Evolutionary conservation across 2,113 vertebrate genomes (phyloP), one percentile per base, ranked within the genome.

Genomic region (Hippocampus comes): DNA sequence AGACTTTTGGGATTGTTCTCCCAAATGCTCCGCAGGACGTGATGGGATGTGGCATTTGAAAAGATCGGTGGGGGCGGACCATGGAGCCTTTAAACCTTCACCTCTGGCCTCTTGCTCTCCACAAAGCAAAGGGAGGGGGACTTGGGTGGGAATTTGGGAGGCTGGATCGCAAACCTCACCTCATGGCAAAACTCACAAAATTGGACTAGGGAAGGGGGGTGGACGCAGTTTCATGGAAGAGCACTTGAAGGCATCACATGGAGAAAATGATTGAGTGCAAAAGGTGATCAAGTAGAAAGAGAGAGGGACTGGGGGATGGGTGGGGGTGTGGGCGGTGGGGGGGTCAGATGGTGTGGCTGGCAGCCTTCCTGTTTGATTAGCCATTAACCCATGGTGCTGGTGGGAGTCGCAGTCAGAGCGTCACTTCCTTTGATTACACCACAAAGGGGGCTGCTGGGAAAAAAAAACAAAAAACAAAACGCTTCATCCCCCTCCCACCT

Each of bases 361-460:
- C 76, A 80, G 77, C 68, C 75, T 72, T 79, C 77, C 51, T 74
- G 74, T 84, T 78, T 90, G 89, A 90, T 91, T 90, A 89, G 84
- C 85, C 86, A 82, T 87, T 83, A 86, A 89, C 86, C 86, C 70
- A 76, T 81, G 80, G 83, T 88, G 80, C 83, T 89, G 89, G 87
- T 80, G 76, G 78, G 76, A 89, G 84, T 78, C 81, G 21, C 80
- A 86, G 82, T 78, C 82, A 74, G 86, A 81, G 77, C 42, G 67
- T 61, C 79, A 82, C 78, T 87, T 78, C 79, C 75, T 88, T 83
- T 91, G 91, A 92, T 92, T 92, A 89, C 82, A 84, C 82, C 82
- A 59, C 77, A 72, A 81, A 82, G 23, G 59, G 80, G 81, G 83
- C 76, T 43, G 30, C 41, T 56, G 82, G 74, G 78, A 78, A 81